Base-by-base conservation (phyloP, 2,888 invertebrate genomes). In the Amblyjoppa proteus region DNA sequence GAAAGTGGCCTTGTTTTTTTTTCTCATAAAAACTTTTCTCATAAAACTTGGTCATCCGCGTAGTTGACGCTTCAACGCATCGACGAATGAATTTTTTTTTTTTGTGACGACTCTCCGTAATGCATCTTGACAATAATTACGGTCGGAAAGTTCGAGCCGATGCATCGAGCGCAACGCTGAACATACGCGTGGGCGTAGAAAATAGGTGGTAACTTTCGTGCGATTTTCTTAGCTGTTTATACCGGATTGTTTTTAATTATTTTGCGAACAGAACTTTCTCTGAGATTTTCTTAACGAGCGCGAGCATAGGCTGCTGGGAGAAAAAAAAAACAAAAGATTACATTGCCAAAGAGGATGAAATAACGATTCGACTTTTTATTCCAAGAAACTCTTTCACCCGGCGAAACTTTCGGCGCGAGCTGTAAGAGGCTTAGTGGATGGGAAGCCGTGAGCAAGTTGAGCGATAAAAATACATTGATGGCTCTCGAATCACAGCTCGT, bases 11-110 rank as follows among this genome's bases (percentile, higher is more conserved):
- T 34, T 25, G 58, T 66, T 61, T 69, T 64, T 70, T 64, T 70
- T 49, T 78, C 41, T 71, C 75, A 83, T 76, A 56, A 58, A 38
- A 91, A 91, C 89, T 90, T 91, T 89, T 88, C 89, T 87, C 89
- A 92, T 91, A 91, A 56, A 73, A 73, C 56, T 73, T 73, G 28
- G 41, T 20, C 31, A 31, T 34, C 13, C 13, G 58, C 34, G 56
- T 41, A 38, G 28, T 73, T 58, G 13, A 56, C 73, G 73, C 2
- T 25, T 38, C 58, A 20, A 38, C 25, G 41, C 38, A 61, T 16
- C n/a, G 45, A 11, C 41, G 58, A 16, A 73, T 68, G 16, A 13
- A 34, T 28, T 41, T n/a, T 38, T 68, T 45, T 20, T 68, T 64
- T 64, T 31, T 31, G 4, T 13, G 11, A 13, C n/a, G 45, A 45